Evolutionary conservation across 2,888 invertebrate species (phyloP), one percentile per base, ranked within the genome.

Genomic region (Camponotus fellah): DNA sequence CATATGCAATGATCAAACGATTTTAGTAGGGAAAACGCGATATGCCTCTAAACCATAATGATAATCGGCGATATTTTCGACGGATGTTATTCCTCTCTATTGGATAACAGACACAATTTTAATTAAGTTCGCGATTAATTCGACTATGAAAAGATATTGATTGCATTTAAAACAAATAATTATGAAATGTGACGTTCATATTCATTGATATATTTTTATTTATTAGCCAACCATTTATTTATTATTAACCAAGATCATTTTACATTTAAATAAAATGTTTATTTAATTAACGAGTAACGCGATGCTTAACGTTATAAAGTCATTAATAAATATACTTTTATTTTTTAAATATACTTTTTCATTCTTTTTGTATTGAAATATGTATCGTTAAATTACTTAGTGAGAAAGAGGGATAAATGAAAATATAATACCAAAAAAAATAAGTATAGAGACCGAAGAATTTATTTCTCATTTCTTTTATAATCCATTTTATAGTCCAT

Each of bases 1-100:
- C 83, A 66, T 68, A 40, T 65, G 60, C 43, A n/a, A 32, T 64
- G 79, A 82, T 84, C 74, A 84, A 87, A 87, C 83, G 62, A 66
- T 75, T 76, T 76, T 58, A 34, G 46, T 32, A 34, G 21, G 68
- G 49, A 77, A 74, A 72, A 71, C 26, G 10, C 43, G 21, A 14
- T 49, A 17, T 26, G 12, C 40, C 49, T 58, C 71, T 62, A 60
- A 71, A 80, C 46, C 17, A 26, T 49, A 37, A 68, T 40, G 43
- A 79, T 71, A 80, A 77, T 68, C n/a, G n/a, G 10, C 0, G 32
- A 9, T 32, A 58, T 68, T 77, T 68, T 34, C 56, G 6, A 12
- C 10, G 43, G 3, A 9, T 10, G 3, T 60, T 60, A 66, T 32
- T 34, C 2, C 17, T 71, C 9, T 37, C n/a, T 71, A 9, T 71